Base-by-base conservation (phyloP, 2,797 vertebrate genomes). In the Columba guinea region DNA sequence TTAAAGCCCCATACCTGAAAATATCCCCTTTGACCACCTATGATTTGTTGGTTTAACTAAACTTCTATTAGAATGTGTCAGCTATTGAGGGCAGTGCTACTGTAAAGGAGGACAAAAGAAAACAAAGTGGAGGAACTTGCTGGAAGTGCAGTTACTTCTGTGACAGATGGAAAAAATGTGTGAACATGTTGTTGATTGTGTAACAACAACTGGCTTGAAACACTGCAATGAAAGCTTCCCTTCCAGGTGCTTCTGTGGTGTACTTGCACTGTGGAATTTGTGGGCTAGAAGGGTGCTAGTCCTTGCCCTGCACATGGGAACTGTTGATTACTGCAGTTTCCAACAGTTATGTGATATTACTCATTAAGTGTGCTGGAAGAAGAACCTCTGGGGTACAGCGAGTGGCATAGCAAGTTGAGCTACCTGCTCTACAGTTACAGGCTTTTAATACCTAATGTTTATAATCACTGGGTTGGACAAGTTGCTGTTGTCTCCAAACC, bases 181-280 rank as follows among this genome's bases (percentile, higher is more conserved):
- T 77, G 84, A 79, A 83, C 78, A 4, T 85, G 94, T 55, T 93
- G 92, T 74, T 95, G 95, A 55, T 95, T 94, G 93, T 89, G 86
- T 79, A 95, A 95, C 41, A 76, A 60, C 56, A 65, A 79, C 60
- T 60, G 71, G 21, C 79, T 89, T 84, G 81, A 87, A 84, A 73
- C 3, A 11, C 51, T 71, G 75, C 90, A 71, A 87, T 64, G 49
- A 93, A 88, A 58, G 64, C 81, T 96, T 89, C 58, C 92, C 78
- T 96, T 94, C 91, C 81, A 87, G 90, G 75, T 95, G 78, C 55
- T 81, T 95, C 84, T 93, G 71, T 90, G 76, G 75, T 92, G 71
- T 41, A 34, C 28, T 64, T 77, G 39, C 67, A 62, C 78, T 11
- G 1, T 52, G 41, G 60, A 93, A 64, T 79, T 82, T 88, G 68